Evolutionary conservation across 2,113 vertebrate genomes (phyloP), one percentile per base, ranked within the genome.

Genomic region (Tragelaphus buxtoni): DNA sequence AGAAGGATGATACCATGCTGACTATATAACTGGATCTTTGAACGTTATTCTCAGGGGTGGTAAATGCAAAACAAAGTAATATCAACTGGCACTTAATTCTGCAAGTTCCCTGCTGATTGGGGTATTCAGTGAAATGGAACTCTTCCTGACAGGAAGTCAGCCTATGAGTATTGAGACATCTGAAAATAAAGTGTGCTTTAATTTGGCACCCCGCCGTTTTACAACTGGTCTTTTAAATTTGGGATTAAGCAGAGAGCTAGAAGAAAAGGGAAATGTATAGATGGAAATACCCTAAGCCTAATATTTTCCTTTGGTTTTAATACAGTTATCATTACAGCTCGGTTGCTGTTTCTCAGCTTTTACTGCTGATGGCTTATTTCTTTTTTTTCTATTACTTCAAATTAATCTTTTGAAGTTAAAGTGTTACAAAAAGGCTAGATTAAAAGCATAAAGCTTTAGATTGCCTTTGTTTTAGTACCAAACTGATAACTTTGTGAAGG

Each of bases 51-150:
- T 99, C 99, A 99, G 97, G 98, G 98, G 99, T 99, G 99, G 99
- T 97, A 98, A 98, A 99, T 99, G 98, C 98, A 99, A 99, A 99
- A 99, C 99, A 99, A 98, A 98, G 98, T 99, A 99, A 99, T 99
- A 99, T 99, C 99, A 99, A 99, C 99, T 99, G 99, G 99, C 99
- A 99, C 99, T 99, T 99, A 99, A 99, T 99, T 99, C 99, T 98
- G 98, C 96, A 98, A 99, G 98, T 99, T 99, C 99, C 99, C 99
- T 98, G 99, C 99, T 99, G 99, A 98, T 98, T 98, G 98, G 99
- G 98, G 99, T 99, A 99, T 99, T 99, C 99, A 98, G 98, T 97
- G 99, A 98, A 98, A 99, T 99, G 97, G 98, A 98, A 98, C 98
- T 98, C 99, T 99, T 99, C 99, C 99, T 99, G 99, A 99, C 99